A percentile compares a stretch with the other conserved stretches of the same genome.
Conservation (phyloP, 2,113 vertebrate species). For the Bujurquina vittata region DNA sequence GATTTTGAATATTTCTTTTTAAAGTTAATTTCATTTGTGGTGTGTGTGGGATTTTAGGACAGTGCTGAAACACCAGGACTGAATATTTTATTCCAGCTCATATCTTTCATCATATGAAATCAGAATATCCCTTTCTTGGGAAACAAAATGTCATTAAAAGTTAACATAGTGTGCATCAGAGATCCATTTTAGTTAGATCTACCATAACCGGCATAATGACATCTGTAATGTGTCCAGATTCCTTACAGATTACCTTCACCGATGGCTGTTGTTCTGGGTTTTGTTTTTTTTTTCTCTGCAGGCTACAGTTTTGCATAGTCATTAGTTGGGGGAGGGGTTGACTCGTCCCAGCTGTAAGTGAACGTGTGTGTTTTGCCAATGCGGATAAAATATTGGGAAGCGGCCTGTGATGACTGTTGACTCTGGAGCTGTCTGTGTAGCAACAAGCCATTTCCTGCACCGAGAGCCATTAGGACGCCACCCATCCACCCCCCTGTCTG, state of each 20-base stretch:
- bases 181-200: not conserved
- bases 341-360: conserved; percentile 24
- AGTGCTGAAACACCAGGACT: no score
- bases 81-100: not conserved
- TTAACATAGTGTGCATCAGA: not conserved
- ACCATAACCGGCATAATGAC: not conserved
- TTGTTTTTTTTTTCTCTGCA: conserved; percentile 4
- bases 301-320: conserved; percentile 53
- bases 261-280: not conserved
- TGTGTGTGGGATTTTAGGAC: no score
- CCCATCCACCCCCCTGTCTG: conserved; percentile 19
- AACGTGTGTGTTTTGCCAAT: conserved; percentile 40
- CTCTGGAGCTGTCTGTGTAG: conserved; percentile 63
- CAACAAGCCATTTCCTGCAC: conserved; percentile 71
- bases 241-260: conserved; percentile 1
- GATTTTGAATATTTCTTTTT: no score
- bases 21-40: no score
- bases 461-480: conserved; percentile 54
- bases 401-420: conserved; percentile 54
- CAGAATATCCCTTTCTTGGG: not conserved
- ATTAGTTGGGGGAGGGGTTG: conserved; percentile 41
- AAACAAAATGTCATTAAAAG: not conserved
- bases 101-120: not conserved
- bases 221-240: conserved; percentile 2
- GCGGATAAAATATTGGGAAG: conserved; percentile 45